Base-by-base conservation (phyloP, 1,140 invertebrate species). In the Tetraneura akinire region DNA sequence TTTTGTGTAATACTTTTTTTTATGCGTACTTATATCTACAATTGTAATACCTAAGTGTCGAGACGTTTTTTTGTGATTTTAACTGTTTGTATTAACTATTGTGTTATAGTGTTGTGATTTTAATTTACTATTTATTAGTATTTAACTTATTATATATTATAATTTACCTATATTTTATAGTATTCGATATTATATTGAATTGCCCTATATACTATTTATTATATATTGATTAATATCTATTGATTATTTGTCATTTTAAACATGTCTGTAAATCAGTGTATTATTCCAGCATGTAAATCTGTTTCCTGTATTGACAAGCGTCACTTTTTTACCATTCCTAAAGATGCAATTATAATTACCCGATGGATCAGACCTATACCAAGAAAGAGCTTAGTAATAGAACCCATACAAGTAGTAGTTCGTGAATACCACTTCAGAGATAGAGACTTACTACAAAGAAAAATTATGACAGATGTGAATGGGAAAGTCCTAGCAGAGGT, bases 231-330 rank as follows among this genome's bases (percentile, higher is more conserved):
- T n/a, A n/a, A n/a, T n/a, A n/a, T n/a, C n/a, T n/a, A n/a, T n/a
- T n/a, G n/a, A n/a, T n/a, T n/a, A n/a, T n/a, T n/a, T n/a, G n/a
- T n/a, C n/a, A n/a, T 51, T 51, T 51, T 53, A 8, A 53, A 53
- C 51, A 53, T 53, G 51, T 18, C 51, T 9, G 51, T 18, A 9
- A 18, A 53, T 53, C 51, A 8, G 3, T 53, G 51, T 21, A 21
- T 53, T 53, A 18, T 6, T n/a, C n/a, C 51, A 10, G n/a, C 5
- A 9, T 53, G 51, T 9, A 53, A 18, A 21, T 53, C 51, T 68
- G 32, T 64, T 78, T 74, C 14, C 83, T 84, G 82, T 85, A 86
- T 16, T 2, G 23, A 18, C 2, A 55, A 55, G 11, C 10, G 10
- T 23, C 53, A 55, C 8, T 23, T 55, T 23, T 21, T 55, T 21